Base-by-base conservation (phyloP, 2,797 vertebrate species). In the Orestias chungarensis region DNA sequence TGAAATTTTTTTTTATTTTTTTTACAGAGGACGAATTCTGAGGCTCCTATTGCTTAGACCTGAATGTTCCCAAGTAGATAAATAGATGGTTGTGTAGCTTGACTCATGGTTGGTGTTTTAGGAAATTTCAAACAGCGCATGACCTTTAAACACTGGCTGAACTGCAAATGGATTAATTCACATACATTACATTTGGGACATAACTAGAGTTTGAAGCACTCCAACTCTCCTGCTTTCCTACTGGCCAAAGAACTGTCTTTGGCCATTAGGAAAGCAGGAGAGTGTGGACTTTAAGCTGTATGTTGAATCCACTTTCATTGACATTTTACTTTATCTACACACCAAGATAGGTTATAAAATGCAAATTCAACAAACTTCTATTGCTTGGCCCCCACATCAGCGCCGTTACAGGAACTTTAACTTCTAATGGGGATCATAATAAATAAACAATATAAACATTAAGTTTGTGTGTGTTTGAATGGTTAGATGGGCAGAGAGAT, bases 121-220 rank as follows among this genome's bases (percentile, higher is more conserved):
- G 68, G 54, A 79, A 67, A 86, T 85, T 71, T 76, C 84, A 85
- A 89, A 79, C 64, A 89, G 75, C 65, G 43, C 0, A 6, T 70
- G 43, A 57, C 61, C 71, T 78, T 80, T 33, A 74, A 89, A 67
- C n/a, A 5, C 6, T 31, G 29, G 29, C 54, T 17, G 27, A 12
- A 31, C 10, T 20, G 29, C 29, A 57, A 57, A 80, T 52, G 62
- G 35, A 88, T 52, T 70, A 31, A 87, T 87, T 89, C 86, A 76
- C 79, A 91, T 86, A 83, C 46, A 77, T 77, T 73, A 64, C 35
- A 31, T 64, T 11, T 33, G 81, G 74, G 70, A 78, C 84, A 72
- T 76, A 77, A 76, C 82, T 70, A 43, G 42, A 20, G 75, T 80
- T 70, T 49, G 6, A 71, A 70, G 75, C 74, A 46, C 1, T 10